These are phyloP conservation scores for Pseudolaguvia tuberculata DNA, from an alignment of 2,113 vertebrate species.

Conservation along the genomic window DNA sequence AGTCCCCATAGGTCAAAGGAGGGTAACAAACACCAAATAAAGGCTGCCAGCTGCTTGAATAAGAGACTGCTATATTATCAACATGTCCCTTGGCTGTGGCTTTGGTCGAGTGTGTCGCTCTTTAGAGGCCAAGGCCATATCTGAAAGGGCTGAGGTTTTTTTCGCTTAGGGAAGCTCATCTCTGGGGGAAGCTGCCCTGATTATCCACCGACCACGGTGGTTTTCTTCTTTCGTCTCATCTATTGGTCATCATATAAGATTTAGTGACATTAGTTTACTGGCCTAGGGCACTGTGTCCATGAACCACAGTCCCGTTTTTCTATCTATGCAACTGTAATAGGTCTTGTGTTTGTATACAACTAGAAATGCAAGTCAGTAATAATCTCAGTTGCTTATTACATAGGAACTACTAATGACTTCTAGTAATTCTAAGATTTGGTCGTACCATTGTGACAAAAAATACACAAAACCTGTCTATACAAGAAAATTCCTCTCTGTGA, in stretches of 20 bases:
- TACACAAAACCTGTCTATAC: neutral
- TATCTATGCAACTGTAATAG: neutral
- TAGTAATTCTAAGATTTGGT: neutral
- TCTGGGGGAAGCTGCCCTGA: conserved; percentile 20
- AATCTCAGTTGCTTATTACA: neutral
- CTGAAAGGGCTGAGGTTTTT: conserved; percentile 33
- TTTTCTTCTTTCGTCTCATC: neutral
- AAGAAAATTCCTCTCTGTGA: neutral
- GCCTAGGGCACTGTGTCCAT: neutral
- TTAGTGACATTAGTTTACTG: neutral
- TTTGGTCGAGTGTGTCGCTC: conserved; percentile 32
- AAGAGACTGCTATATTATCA: conserved; percentile 56
- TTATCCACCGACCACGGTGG: conserved; percentile 18
- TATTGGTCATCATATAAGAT: conserved; percentile 11
- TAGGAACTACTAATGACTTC: neutral
- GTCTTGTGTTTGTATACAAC: too few relatives aligned
- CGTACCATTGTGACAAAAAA: neutral
- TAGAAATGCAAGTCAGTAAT: too few relatives aligned
- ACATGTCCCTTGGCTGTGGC: conserved; percentile 38
- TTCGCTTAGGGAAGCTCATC: conserved; percentile 10
- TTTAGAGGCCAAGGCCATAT: conserved; percentile 43
- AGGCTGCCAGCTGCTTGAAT: conserved; percentile 60
- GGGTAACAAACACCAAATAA: conserved; percentile 74
- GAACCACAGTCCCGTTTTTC: neutral
- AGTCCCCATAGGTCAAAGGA: conserved; percentile 70